Percentiles rank a stretch among this genome's conserved stretches.
Conservation (phyloP, 2,113 vertebrate genomes). For the Ailuropoda melanoleuca region DNA sequence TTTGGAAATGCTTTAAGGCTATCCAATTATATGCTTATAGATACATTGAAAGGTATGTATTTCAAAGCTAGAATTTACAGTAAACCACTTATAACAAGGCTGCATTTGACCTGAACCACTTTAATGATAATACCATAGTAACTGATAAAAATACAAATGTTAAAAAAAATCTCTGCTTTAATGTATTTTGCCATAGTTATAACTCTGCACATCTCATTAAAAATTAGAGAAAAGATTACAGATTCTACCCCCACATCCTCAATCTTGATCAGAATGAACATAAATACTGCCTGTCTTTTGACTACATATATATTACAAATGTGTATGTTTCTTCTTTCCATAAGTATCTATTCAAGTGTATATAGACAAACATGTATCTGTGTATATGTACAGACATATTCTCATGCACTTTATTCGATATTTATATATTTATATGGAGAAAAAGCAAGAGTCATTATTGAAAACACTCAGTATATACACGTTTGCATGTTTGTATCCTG, state of each 20-base stretch:
- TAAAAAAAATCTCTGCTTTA: constrained; percentile 68
- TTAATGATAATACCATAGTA: constrained; percentile 61
- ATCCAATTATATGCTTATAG: constrained; percentile 53
- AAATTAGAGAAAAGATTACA: constrained; percentile 75
- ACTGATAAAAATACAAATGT: constrained; percentile 76
- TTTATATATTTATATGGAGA: constrained; percentile 78
- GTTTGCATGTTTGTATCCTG: constrained; percentile 78
- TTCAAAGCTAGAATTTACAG: constrained; percentile 61
- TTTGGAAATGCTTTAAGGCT: not conserved
- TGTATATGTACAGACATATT: constrained; percentile 70
- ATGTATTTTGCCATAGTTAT: constrained; percentile 68
- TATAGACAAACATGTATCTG: constrained; percentile 55
- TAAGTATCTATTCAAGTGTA: constrained; percentile 60
- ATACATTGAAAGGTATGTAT: constrained; percentile 1
- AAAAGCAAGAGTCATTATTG: constrained; percentile 50
- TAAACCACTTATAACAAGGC: not conserved
- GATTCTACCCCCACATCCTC: constrained; percentile 65
- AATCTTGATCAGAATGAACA: constrained; percentile 74
- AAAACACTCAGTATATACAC: constrained; percentile 73
- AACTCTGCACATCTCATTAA: constrained; percentile 71
- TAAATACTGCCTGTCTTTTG: constrained; percentile 82
- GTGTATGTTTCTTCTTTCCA: constrained; percentile 59
- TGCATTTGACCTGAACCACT: constrained; percentile 23
- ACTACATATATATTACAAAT: constrained; percentile 73
- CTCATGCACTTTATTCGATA: constrained; percentile 73